These are phyloP conservation scores for Parotia lawesii DNA, from an alignment of 2,113 vertebrate genomes.

Conservation along the genomic window DNA sequence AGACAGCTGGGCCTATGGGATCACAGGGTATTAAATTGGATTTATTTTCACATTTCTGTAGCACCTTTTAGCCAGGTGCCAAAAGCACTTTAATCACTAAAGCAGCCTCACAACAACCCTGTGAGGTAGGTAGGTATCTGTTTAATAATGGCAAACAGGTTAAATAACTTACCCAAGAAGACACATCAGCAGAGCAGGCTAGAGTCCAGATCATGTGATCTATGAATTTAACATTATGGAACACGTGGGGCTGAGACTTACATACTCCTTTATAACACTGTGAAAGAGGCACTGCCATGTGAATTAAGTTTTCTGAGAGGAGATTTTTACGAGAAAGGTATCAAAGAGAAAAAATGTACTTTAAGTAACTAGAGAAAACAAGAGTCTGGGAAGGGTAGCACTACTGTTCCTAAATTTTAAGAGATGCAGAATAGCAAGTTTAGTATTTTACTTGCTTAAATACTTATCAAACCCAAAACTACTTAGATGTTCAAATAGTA, in stretches of 20 bases:
- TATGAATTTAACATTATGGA: neutral
- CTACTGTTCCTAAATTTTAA: neutral
- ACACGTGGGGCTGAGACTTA: neutral
- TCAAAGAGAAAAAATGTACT: neutral
- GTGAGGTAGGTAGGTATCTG: constrained; percentile 63
- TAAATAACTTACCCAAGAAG: constrained; percentile 53
- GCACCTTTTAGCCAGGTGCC: neutral
- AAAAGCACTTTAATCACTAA: constrained; percentile 38
- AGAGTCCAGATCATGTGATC: constrained; percentile 10
- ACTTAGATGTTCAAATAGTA: neutral
- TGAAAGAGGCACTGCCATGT: neutral
- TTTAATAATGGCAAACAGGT: neutral
- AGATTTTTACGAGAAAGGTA: neutral
- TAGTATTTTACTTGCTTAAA: neutral
- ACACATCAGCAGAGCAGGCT: constrained; percentile 34
- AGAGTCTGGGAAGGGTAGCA: neutral
- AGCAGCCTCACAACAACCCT: constrained; percentile 70
- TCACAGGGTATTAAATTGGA: neutral
- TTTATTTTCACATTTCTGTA: constrained; percentile 47
- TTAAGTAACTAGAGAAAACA: neutral
- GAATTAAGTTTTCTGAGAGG: neutral
- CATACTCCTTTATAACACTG: neutral
- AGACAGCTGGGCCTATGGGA: constrained; percentile 9
- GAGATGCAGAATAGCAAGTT: neutral
- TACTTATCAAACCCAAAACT: neutral